Evolutionary conservation across 2,113 vertebrate species (phyloP).

Genomic region (Nyctibius bracteatus): DNA sequence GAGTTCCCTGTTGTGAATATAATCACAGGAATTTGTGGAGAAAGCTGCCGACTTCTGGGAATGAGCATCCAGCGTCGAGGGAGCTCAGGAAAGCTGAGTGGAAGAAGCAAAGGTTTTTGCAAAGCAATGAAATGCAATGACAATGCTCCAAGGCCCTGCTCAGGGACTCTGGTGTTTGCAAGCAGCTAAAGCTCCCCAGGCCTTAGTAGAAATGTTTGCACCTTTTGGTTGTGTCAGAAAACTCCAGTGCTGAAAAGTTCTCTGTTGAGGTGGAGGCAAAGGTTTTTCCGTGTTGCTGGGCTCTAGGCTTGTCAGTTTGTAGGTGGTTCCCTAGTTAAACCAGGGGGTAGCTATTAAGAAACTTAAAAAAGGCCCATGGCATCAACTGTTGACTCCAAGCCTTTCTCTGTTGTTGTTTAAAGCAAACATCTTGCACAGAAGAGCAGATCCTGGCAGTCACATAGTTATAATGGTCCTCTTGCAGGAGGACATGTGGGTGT

Average conservation of each 20-base stretch:
- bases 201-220: not conserved
- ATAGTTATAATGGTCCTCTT: not conserved
- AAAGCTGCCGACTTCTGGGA: not conserved
- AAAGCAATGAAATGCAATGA: not conserved
- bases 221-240: not conserved
- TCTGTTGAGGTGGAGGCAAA: not conserved
- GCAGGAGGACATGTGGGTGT: not conserved
- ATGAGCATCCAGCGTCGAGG: not conserved
- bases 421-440: not conserved
- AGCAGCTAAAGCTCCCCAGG: not conserved
- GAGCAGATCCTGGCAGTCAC: not conserved
- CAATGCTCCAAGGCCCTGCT: not conserved
- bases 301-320: not conserved
- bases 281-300: not conserved
- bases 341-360: not conserved
- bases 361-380: accelerated
- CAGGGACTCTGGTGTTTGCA: not conserved
- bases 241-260: not conserved
- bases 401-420: not conserved
- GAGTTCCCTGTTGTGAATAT: not conserved
- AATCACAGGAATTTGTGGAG: not conserved
- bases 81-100: not conserved
- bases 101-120: not conserved
- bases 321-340: not conserved
- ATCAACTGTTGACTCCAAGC: not conserved